Evolutionary conservation across 2,888 invertebrate species (phyloP).

Genomic region (Plutella xylostella): DNA sequence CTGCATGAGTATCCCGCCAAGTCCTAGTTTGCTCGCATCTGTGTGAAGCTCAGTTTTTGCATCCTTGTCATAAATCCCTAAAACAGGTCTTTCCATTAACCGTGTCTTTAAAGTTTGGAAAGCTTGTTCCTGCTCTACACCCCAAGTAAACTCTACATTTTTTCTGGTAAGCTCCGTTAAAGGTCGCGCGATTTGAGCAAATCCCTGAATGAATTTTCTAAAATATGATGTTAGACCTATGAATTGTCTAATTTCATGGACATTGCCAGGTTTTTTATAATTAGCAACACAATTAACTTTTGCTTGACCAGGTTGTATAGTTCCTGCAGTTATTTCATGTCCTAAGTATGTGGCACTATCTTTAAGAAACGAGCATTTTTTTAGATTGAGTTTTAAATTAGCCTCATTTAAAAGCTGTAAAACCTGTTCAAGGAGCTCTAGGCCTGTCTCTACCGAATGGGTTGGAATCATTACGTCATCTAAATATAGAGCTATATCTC

Average conservation of each 20-base stretch:
- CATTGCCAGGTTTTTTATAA: background rate
- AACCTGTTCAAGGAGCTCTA: background rate
- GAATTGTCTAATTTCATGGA: conserved; percentile 5
- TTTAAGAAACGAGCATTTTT: background rate
- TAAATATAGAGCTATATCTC: background rate
- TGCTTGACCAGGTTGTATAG: background rate
- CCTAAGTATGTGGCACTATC: background rate
- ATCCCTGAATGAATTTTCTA: background rate
- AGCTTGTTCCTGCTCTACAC: background rate
- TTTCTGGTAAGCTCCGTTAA: background rate
- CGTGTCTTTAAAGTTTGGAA: background rate
- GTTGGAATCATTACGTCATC: background rate
- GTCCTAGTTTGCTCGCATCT: conserved; percentile 20
- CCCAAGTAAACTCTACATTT: background rate
- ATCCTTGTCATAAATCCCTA: conserved; percentile 20
- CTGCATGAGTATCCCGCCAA: conserved; percentile 17
- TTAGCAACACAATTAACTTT: background rate
- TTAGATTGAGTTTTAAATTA: background rate
- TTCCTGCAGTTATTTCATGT: background rate
- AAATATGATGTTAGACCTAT: conserved; percentile 5
- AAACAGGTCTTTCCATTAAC: conserved; percentile 6
- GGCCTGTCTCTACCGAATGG: background rate
- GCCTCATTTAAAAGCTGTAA: background rate
- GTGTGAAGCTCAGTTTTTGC: conserved; percentile 20
- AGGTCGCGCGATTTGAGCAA: background rate